Conservation (phyloP, 2,797 vertebrate genomes). For the Kryptopterus vitreolus region DNA sequence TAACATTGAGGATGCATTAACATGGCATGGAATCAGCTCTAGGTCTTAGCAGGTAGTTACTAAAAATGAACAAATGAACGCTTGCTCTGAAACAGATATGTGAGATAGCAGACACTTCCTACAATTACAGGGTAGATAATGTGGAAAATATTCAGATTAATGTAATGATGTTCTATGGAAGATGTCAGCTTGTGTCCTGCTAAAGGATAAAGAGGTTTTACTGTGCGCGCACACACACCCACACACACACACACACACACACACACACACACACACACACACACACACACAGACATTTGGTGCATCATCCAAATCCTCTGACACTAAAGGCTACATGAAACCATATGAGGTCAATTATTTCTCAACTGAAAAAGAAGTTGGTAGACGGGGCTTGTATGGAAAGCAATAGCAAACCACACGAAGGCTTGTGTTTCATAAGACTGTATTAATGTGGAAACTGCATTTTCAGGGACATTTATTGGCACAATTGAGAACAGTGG, state of each 20-base stretch:
- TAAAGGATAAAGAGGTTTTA: neutral
- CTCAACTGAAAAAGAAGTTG: neutral
- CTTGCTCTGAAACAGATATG: neutral
- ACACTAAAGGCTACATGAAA: no score
- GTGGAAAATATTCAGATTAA: neutral
- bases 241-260: no score
- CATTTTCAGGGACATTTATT: constrained; percentile 54
- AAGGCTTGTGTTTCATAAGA: constrained; percentile 25
- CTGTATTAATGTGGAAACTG: constrained; percentile 32
- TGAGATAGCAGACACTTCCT: neutral
- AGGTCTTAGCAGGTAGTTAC: neutral
- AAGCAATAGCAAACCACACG: constrained; percentile 5
- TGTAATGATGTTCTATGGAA: neutral
- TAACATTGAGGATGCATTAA: neutral
- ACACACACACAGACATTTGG: neutral
- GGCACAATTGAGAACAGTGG: constrained; percentile 62
- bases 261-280: no score
- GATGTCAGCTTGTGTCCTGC: neutral
- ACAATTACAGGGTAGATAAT: neutral
- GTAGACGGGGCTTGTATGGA: neutral
- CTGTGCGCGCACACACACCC: no score
- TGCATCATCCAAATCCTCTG: neutral
- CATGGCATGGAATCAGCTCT: neutral
- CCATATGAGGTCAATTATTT: neutral
- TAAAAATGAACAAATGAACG: neutral